These are phyloP conservation scores for Abramis brama DNA, from an alignment of 2,113 vertebrate genomes.

Conservation along the genomic window DNA sequence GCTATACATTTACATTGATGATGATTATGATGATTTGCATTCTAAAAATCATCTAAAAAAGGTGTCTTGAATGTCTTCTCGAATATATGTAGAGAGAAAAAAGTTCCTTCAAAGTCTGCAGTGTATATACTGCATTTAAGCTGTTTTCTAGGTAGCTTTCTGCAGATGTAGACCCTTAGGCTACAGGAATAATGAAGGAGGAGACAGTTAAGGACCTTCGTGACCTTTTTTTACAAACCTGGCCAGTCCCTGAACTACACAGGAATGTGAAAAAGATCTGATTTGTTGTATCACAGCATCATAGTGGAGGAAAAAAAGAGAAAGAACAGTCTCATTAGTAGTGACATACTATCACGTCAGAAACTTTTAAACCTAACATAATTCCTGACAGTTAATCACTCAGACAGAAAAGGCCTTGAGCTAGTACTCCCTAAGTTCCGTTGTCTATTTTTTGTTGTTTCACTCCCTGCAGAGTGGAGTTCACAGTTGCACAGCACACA, in stretches of 20 bases:
- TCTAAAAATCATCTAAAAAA: background rate
- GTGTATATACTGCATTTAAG: background rate
- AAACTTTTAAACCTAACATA: background rate
- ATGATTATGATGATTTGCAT: background rate
- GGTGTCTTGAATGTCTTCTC: background rate
- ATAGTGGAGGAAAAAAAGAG: background rate
- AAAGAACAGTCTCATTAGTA: background rate
- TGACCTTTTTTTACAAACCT: slow-evolving; percentile 40
- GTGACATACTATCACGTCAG: background rate
- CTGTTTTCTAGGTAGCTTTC: background rate
- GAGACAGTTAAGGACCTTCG: slow-evolving; percentile 30
- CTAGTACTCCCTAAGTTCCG: background rate
- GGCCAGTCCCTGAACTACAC: slow-evolving; percentile 11
- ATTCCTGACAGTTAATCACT: background rate
- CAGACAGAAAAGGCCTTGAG: slow-evolving; percentile 12
- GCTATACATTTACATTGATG: slow-evolving; percentile 35
- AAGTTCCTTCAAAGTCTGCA: background rate
- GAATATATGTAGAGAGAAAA: background rate
- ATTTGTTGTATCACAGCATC: background rate
- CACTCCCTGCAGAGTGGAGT: background rate
- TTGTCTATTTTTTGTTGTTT: slow-evolving; percentile 9
- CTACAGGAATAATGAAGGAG: slow-evolving; percentile 5
- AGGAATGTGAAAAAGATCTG: slow-evolving; percentile 39
- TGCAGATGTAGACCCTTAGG: slow-evolving; percentile 22
- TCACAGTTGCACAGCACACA: background rate